Evolutionary conservation across 35 echinoderm and acorn worm species (phyloP), one percentile per base, ranked within the genome.

Genomic region (Apostichopus californicus): DNA sequence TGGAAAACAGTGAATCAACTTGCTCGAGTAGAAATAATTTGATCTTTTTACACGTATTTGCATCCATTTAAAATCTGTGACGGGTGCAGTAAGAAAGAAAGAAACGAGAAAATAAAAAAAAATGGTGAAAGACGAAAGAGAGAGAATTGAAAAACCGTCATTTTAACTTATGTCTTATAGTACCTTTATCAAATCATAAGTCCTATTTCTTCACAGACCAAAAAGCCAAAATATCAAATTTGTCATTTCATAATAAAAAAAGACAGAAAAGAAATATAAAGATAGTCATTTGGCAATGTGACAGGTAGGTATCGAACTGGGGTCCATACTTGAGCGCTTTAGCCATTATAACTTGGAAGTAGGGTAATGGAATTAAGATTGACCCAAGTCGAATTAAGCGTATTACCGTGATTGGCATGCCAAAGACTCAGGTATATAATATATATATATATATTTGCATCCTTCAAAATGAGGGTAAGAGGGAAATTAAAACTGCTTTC

Each of bases 181-280:
- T 58, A 85, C 57, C 34, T 85, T 85, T 85, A 85, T 85, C 81
- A 58, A 85, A 85, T 85, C 81, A 85, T 58, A 85, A 85, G 81
- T 85, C 81, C 81, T 55, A 63, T 85, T 85, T 85, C 81, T 22
- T 85, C 81, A 85, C 81, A 85, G 57, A 59, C 81, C 81, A 85
- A 85, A 59, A 85, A 85, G 81, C 81, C 81, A 85, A 85, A 85
- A 85, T 85, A 85, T 85, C 81, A 85, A 85, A 85, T 85, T 85
- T 85, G 81, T 85, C 81, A 85, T 85, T 85, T 58, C 81, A 85
- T 85, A 85, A 85, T 14, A n/a, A 75, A 46, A 46, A 46, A 68
- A 68, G 64, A 68, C 0, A 68, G 64, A 68, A 68, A 73, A 75
- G 21, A 75, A 18, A 20, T 20, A 20, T 14, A 68, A 68, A 68